phyloP scores from a whole-genome alignment of 2,888 invertebrate genomes.

The Protophormia terraenovae region DNA sequence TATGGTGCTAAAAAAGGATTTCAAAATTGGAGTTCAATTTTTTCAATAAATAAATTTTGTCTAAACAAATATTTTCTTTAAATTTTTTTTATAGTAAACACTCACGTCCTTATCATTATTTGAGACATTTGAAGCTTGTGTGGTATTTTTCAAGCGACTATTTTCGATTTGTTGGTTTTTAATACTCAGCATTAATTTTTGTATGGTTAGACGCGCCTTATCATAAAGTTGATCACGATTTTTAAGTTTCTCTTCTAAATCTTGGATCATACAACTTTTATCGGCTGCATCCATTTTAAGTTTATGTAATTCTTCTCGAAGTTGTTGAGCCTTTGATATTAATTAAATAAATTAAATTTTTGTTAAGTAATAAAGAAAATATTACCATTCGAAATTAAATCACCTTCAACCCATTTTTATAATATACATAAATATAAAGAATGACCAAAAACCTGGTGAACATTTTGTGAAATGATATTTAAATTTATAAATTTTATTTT shows the following conservation, averaged over 20 bases:
- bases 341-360: background rate
- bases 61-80: background rate
- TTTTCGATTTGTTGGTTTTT: constrained; percentile 77
- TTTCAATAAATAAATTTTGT: background rate
- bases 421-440: background rate
- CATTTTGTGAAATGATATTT: background rate
- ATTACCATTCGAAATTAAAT: constrained; percentile 1
- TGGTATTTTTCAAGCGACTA: constrained; percentile 72
- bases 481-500: constrained; percentile 3
- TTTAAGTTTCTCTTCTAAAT: constrained; percentile 75
- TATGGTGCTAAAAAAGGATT: constrained; percentile 59
- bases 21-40: background rate
- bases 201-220: constrained; percentile 78
- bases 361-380: background rate
- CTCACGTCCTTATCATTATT: constrained; percentile 74
- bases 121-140: constrained; percentile 71
- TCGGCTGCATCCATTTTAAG: constrained; percentile 77
- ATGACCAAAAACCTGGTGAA: background rate
- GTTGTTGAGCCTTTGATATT: constrained; percentile 67
- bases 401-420: constrained; percentile 62
- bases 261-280: constrained; percentile 77
- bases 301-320: constrained; percentile 73
- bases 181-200: constrained; percentile 76
- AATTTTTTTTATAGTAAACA: background rate
- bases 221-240: constrained; percentile 77